Evolutionary conservation across 2,797 vertebrate genomes (phyloP), one percentile per base, ranked within the genome.

Genomic region (Eidolon dupreanum): DNA sequence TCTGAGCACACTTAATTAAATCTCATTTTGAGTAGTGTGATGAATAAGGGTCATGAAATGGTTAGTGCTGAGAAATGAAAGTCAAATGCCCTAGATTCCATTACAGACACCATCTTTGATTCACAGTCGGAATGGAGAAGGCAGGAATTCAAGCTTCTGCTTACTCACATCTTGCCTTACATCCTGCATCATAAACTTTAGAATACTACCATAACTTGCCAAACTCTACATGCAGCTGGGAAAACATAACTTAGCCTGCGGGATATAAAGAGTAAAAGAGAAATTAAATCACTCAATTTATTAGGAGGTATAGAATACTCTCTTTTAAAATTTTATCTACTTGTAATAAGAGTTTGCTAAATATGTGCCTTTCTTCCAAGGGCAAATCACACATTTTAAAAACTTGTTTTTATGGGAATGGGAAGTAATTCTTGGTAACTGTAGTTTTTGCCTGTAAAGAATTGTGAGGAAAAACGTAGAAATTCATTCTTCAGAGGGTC

Each of bases 41-140:
- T 97, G 97, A 97, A 97, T 96, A 97, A 94, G 95, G 95, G 95
- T 97, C 97, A 94, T 97, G 97, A 98, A 97, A 97, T 95, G 94
- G 90, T 97, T 95, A 95, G 94, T 94, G 88, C 95, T 92, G 83
- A 95, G 85, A 96, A 94, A 20, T 87, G 70, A 90, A 97, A 96
- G 93, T 89, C 93, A 88, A 94, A 88, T 83, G 74, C 75, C 51
- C 53, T 82, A 68, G 51, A 92, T 91, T 94, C 79, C 66, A 53
- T 90, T 94, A 74, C 43, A 86, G 81, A 65, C n/a, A 68, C n/a
- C 17, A 28, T 89, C 78, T 79, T 86, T 12, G 15, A 55, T 61
- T 96, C 85, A 89, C 59, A 75, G 65, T 77, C 70, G 93, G 85
- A 41, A 85, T 57, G 31, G 26, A 65, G 75, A 73, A 90, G 84